Percentiles rank a stretch among this genome's conserved stretches.
These are phyloP conservation scores for Pagrus major DNA, from an alignment of 2,113 vertebrate genomes.

Conservation along the genomic window DNA sequence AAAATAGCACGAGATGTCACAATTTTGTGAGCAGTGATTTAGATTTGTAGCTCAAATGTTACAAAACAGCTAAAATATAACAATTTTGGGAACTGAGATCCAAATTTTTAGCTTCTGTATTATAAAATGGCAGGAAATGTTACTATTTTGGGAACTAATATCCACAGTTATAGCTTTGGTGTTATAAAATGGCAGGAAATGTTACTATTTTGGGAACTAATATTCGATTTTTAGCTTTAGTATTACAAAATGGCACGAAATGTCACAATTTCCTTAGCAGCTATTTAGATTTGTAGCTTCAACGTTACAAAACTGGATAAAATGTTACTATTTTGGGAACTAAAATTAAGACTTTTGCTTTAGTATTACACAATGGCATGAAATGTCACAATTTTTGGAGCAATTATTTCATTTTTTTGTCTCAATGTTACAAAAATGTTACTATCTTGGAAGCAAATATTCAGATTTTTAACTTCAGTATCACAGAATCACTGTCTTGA, in stretches of 20 bases:
- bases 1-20: too few species aligned
- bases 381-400: not conserved
- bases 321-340: too few species aligned
- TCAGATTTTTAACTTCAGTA: not conserved
- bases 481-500: too few species aligned
- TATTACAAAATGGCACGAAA: too few species aligned
- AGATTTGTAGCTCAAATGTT: too few species aligned
- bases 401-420: not conserved
- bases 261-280: not conserved
- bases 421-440: not conserved
- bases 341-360: too few species aligned
- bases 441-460: not conserved
- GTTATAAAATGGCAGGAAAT: not conserved
- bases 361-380: accelerated
- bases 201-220: not conserved
- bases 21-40: not conserved
- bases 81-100: too few species aligned
- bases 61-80: too few species aligned
- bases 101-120: accelerated
- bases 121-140: not conserved
- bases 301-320: too few species aligned
- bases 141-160: accelerated
- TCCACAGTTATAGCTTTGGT: not conserved
- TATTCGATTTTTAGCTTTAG: not conserved
- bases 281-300: too few species aligned